Conservation (phyloP, 1,140 invertebrate species). For the Megathymus violae region DNA sequence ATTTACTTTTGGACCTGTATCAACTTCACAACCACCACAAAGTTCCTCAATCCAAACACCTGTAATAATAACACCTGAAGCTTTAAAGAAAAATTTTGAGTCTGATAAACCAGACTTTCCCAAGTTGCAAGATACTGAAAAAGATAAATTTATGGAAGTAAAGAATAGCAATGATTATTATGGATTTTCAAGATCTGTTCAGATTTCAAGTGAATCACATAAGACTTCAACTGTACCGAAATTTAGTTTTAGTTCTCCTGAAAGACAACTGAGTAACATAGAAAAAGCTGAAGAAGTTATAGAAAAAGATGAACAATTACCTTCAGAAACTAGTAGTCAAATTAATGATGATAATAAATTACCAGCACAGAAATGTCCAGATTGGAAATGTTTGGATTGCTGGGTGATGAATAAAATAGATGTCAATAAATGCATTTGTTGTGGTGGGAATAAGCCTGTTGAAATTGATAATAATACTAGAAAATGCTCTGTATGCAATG, state of each 20-base stretch:
- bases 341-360: constrained; percentile 3
- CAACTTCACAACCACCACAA: constrained; percentile 1
- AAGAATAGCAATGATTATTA: constrained; percentile 30
- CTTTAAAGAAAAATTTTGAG: constrained; percentile 4
- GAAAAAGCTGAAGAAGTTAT: constrained; percentile 16
- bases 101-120: not conserved
- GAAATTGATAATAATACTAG: constrained; percentile 35
- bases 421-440: constrained; percentile 86
- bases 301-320: constrained; percentile 6
- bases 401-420: constrained; percentile 86
- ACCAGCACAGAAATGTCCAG: constrained; percentile 30
- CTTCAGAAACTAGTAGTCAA: not conserved
- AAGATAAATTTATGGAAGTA: constrained; percentile 33
- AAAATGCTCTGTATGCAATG: constrained; percentile 43
- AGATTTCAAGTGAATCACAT: constrained; percentile 41
- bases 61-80: constrained; percentile 31
- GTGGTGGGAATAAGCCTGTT: constrained; percentile 75
- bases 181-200: constrained; percentile 57
- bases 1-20: constrained; percentile 50
- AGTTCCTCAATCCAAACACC: constrained; percentile 28
- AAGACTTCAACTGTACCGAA: constrained; percentile 31
- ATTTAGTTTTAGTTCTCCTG: constrained; percentile 53
- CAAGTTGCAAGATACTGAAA: constrained; percentile 24
- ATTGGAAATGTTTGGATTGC: constrained; percentile 86
- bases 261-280: constrained; percentile 23